Percentiles rank a stretch among this genome's conserved stretches.
These are phyloP conservation scores for Drosophila diplacantha DNA, from an alignment of 2,888 invertebrate species.

Conservation along the genomic window DNA sequence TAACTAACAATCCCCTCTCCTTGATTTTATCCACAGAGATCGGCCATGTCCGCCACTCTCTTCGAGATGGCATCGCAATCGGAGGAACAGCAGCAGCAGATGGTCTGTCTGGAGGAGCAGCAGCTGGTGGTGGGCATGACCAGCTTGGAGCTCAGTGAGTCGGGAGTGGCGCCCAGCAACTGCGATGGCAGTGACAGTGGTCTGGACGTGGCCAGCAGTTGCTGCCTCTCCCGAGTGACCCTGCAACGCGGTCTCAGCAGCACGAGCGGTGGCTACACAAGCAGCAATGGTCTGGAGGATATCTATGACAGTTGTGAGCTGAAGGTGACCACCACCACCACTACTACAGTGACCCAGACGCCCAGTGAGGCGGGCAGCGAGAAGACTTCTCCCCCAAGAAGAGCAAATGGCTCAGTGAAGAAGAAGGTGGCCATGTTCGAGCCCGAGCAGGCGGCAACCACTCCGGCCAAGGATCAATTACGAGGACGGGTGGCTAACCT, in stretches of 20 bases:
- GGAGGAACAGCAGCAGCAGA: slow-evolving; percentile 39
- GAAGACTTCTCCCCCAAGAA: slow-evolving; percentile 72
- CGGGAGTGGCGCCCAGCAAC: slow-evolving; percentile 37
- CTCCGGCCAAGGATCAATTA: slow-evolving; percentile 68
- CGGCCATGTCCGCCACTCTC: slow-evolving; percentile 60
- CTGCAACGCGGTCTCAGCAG: slow-evolving; percentile 80
- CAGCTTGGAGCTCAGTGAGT: slow-evolving; percentile 67
- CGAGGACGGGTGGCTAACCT: slow-evolving; percentile 78
- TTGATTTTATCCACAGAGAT: slow-evolving; percentile 21
- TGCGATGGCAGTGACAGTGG: slow-evolving; percentile 89
- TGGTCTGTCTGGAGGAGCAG: slow-evolving; percentile 44
- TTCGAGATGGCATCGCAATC: slow-evolving; percentile 55
- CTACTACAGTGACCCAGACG: slow-evolving; percentile 38
- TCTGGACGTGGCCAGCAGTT: slow-evolving; percentile 82
- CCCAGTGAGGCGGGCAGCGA: slow-evolving; percentile 87
- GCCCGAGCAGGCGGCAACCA: slow-evolving; percentile 56
- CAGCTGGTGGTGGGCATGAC: slow-evolving; percentile 62
- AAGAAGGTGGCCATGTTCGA: slow-evolving; percentile 82
- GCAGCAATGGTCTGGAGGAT: slow-evolving; percentile 78
- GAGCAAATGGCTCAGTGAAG: slow-evolving; percentile 77
- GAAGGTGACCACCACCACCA: slow-evolving; percentile 31
- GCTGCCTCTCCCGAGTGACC: slow-evolving; percentile 74
- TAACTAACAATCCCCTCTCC: not conserved
- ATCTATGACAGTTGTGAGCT: slow-evolving; percentile 72
- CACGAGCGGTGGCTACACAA: slow-evolving; percentile 83